Evolutionary conservation across 2,113 vertebrate genomes (phyloP), one percentile per base, ranked within the genome.

Genomic region (Bujurquina vittata): DNA sequence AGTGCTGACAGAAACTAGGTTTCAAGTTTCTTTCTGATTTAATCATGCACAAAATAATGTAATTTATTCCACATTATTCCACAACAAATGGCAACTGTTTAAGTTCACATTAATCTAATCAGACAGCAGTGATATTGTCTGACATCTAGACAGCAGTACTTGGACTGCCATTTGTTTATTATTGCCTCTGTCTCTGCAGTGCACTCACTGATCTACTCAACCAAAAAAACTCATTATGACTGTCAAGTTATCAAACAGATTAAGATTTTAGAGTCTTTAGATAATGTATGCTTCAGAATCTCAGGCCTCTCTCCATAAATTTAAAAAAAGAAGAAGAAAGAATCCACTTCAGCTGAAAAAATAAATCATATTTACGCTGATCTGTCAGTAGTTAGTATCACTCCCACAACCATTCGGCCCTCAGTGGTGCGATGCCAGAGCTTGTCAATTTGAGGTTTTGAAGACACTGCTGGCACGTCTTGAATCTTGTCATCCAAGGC

Each of bases 381-480:
- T 85, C 87, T 86, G 75, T 95, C 93, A 58, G 95, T 90, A 22
- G 84, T 92, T 72, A 97, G 84, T 40, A 96, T 93, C 84, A 97
- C 95, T 85, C 97, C 98, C 85, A 98, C 94, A 61, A 99, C 92
- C 93, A 99, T 91, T 84, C 20, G 96, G 84, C 97, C 96, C 75
- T 93, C 96, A 20, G 96, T 65, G 67, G 98, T 80, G 72, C 95
- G 96, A 81, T 97, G 96, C 98, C 98, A 99, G 55, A 97, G 87
- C 81, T 96, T 96, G 83, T 97, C 94, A 84, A 95, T 85, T 82
- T 94, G 86, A 88, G 88, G 87, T 61, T 94, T 88, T 46, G 94
- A 87, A 88, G 92, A 87, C 77, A 91, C 87, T 31, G 86, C 17
- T 87, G 92, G 73, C 0, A 31, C 56, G 17, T 89, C 76, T 49